phyloP scores from a whole-genome alignment of 2,113 vertebrate species.

The Ciconia stormi region DNA sequence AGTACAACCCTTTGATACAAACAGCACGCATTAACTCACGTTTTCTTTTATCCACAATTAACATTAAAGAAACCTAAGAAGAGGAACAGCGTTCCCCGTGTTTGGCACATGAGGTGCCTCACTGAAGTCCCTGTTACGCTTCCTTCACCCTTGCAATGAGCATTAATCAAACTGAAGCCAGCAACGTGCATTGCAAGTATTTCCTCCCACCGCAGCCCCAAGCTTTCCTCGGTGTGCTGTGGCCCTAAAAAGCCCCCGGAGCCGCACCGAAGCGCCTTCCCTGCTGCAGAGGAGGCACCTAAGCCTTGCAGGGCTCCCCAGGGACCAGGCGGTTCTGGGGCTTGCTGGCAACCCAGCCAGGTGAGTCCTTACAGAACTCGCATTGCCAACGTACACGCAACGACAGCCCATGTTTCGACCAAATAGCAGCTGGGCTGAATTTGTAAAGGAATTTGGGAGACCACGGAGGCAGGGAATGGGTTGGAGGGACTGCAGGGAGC shows the following conservation, averaged over 20 bases:
- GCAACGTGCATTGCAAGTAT: accelerated
- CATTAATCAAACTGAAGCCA: not conserved
- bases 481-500: not conserved
- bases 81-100: accelerated
- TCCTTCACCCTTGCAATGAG: not conserved
- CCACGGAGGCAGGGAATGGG: not conserved
- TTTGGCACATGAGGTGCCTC: accelerated
- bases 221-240: not conserved
- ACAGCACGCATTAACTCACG: accelerated
- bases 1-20: not conserved
- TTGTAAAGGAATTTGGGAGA: not conserved
- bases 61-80: not conserved
- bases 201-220: not conserved
- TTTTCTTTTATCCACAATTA: not conserved
- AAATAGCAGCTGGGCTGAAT: not conserved
- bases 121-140: accelerated
- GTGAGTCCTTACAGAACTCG: not conserved
- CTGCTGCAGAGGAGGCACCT: not conserved
- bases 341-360: not conserved
- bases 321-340: not conserved
- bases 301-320: not conserved
- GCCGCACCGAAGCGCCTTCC: not conserved
- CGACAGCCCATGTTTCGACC: accelerated
- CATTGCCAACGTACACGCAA: accelerated
- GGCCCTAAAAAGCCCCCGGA: not conserved